Evolutionary conservation across 2,797 vertebrate species (phyloP), one percentile per base, ranked within the genome.

Genomic region (Synaphobranchus kaupii): DNA sequence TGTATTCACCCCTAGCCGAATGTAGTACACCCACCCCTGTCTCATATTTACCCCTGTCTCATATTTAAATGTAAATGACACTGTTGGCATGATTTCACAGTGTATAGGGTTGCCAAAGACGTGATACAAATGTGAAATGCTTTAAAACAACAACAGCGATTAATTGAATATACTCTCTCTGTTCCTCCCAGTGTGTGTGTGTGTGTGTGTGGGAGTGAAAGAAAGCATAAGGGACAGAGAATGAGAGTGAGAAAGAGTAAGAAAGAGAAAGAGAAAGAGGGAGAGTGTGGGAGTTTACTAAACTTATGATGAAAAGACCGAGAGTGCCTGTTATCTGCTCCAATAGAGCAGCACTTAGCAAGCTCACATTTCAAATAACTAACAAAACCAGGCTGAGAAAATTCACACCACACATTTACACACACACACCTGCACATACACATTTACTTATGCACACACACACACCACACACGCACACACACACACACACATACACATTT

Each of bases 331-430:
- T 76, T 76, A 76, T 44, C 34, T 44, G 34, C 71, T 76, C 31
- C 31, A 44, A 76, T 44, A 76, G 71, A 44, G 3, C 31, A 44
- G 71, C 34, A 17, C 71, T 76, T 39, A 76, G 71, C 1, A 34
- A 76, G 71, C 34, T 76, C 71, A 76, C 31, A 20, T 76, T 76
- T 76, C 71, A 76, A 76, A 44, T 76, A 44, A 68, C 60, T 66
- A n/a, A 73, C 28, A 76, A 76, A 76, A 44, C 34, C 71, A 44
- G 28, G 71, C 71, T 39, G 71, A 44, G 71, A 17, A 20, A 20
- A 76, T 76, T 39, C 44, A 13, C 85, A 83, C n/a, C 76, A 31
- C 50, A 39, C 34, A 22, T 78, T n/a, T 31, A 63, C 28, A 34
- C 31, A 80, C 20, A 63, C 60, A 34, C 68, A 48, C n/a, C 83